Evolutionary conservation across 2,797 vertebrate species (phyloP), one percentile per base, ranked within the genome.

Genomic region (Hephaestus fuliginosus): DNA sequence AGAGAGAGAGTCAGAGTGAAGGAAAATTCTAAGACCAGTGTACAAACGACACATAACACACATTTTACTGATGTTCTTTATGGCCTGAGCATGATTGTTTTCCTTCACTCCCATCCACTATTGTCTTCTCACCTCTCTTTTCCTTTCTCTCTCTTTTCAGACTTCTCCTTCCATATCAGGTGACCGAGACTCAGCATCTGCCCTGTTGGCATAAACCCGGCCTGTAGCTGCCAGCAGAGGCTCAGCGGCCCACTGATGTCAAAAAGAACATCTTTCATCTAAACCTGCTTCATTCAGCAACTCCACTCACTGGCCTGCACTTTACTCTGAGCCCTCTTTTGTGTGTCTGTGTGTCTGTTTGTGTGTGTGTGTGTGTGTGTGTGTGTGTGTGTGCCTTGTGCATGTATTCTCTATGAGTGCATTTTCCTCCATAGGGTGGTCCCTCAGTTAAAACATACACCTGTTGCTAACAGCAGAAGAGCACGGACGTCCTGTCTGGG

Each of bases 241-340:
- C 86, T 89, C 91, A 87, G 82, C 74, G 65, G 82, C 86, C 74
- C 53, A 39, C 81, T 69, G 85, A 86, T 83, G 82, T 88, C 91
- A 87, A 80, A 87, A 78, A 84, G 83, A 78, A 36, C 30, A 78
- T 86, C 90, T 93, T 92, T 93, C 75, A 89, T 92, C 88, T 82
- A 70, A 91, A 89, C 84, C 86, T 74, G 82, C 84, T 84, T 90
- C 86, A 91, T 92, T 93, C 89, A 93, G 73, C 82, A 77, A 82
- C 81, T 88, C 69, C 75, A 63, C 82, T 88, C 81, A 66, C 76
- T 69, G 78, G 56, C 68, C 70, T 83, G 67, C 65, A 82, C 77
- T 89, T 78, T 78, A 74, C 66, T 85, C 77, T 17, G 58, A 86
- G 64, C 39, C 39, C 57, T 56, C 78, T 77, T 86, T 82, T 90